phyloP scores from a whole-genome alignment of 2,113 vertebrate species.

The Onychostoma macrolepis region DNA sequence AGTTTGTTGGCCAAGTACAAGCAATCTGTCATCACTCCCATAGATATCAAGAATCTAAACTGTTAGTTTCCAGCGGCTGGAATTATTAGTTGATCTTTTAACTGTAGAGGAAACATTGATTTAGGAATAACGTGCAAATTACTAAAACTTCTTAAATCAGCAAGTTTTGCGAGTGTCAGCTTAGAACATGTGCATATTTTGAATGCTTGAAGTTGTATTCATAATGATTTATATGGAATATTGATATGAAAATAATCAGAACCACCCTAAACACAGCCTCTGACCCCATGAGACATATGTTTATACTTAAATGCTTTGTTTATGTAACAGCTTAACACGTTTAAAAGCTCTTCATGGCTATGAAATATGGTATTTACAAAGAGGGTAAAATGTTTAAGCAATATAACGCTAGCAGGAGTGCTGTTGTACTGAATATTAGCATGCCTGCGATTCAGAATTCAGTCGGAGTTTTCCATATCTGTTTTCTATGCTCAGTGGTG shows the following conservation, averaged over 20 bases:
- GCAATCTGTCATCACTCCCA: conserved; percentile 69
- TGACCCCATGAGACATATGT: not conserved
- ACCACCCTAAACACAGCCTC: too few relatives aligned
- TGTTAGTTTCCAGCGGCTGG: conserved; percentile 27
- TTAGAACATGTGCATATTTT: not conserved
- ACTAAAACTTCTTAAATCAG: not conserved
- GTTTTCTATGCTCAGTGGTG: too few relatives aligned
- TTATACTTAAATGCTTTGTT: conserved; percentile 3
- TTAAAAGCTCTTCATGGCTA: not conserved
- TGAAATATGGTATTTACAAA: not conserved
- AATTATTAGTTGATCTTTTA: conserved; percentile 24
- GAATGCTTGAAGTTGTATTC: not conserved
- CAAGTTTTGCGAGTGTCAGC: not conserved
- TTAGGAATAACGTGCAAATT: not conserved
- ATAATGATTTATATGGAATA: not conserved
- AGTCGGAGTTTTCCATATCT: not conserved
- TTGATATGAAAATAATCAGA: not conserved
- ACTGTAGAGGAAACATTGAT: not conserved
- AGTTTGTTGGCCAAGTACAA: conserved; percentile 57
- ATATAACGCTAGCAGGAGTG: not conserved
- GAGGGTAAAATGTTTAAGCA: not conserved
- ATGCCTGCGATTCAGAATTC: not conserved
- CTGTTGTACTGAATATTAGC: not conserved
- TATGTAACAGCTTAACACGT: not conserved
- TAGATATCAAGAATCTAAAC: conserved; percentile 57